Evolutionary conservation across 2,113 vertebrate species (phyloP).

Genomic region (Tylochromis polylepis): DNA sequence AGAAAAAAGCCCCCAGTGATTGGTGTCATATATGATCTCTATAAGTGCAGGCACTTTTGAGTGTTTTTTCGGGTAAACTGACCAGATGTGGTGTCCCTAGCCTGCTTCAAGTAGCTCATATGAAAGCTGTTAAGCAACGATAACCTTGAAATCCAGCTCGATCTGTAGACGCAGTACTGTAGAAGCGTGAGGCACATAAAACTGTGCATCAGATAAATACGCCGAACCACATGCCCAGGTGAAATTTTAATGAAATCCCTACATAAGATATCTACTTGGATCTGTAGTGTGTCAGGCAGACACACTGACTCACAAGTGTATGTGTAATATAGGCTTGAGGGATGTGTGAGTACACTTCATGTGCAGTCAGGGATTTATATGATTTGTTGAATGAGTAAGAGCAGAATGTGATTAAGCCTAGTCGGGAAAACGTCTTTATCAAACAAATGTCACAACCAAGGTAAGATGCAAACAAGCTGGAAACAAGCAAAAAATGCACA

Average conservation of each 20-base stretch:
- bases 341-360: slow-evolving; percentile 1
- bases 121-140: slow-evolving; percentile 52
- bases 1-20: not conserved
- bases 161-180: not conserved
- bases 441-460: not conserved
- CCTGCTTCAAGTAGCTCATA: slow-evolving; percentile 27
- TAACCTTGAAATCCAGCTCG: slow-evolving; percentile 56
- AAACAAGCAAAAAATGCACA: not conserved
- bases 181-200: slow-evolving; percentile 42
- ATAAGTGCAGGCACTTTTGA: not conserved
- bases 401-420: not conserved
- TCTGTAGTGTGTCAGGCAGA: not conserved
- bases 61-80: not conserved
- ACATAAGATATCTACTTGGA: slow-evolving; percentile 2
- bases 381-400: slow-evolving; percentile 4
- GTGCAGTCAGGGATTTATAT: slow-evolving; percentile 10
- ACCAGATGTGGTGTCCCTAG: slow-evolving; percentile 7
- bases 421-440: not conserved
- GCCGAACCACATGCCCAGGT: not conserved
- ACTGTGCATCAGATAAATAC: slow-evolving; percentile 40
- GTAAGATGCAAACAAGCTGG: not conserved
- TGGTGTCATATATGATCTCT: slow-evolving; percentile 15
- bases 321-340: not conserved
- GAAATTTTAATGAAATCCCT: slow-evolving; percentile 48
- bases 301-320: not conserved